phyloP scores from a whole-genome alignment of 1,140 invertebrate species.

The Heterodera carotae region DNA sequence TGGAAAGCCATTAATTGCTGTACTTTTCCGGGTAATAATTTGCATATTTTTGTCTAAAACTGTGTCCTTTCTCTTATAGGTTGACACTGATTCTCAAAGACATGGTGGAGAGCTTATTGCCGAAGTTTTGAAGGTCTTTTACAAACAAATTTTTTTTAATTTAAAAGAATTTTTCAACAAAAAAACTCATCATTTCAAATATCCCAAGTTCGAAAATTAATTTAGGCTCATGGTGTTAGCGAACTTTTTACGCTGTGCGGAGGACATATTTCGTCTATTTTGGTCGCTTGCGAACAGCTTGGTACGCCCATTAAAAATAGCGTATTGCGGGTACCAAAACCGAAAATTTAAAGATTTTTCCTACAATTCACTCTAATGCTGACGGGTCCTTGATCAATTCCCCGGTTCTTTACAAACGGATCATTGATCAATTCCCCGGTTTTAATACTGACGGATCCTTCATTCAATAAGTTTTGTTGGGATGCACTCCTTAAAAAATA shows the following conservation, averaged over 20 bases:
- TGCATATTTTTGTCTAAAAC: background rate
- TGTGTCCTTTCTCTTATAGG: constrained; percentile 58
- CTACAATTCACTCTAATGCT: no score
- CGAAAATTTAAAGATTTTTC: no score
- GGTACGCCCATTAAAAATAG: constrained; percentile 8
- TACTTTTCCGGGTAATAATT: constrained; percentile 8
- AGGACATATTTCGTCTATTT: constrained; percentile 74
- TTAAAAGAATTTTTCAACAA: no score
- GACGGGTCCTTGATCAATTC: no score
- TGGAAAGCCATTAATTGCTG: constrained; percentile 6
- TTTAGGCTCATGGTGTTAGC: constrained; percentile 70
- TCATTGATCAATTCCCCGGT: no score
- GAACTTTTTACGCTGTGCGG: constrained; percentile 73
- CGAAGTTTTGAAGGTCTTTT: constrained; percentile 69
- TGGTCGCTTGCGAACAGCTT: constrained; percentile 71
- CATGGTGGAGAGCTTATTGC: constrained; percentile 74
- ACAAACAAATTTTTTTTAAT: background rate
- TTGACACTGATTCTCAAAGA: constrained; percentile 67
- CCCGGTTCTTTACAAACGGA: no score
- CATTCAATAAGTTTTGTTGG: no score
- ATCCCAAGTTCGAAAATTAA: background rate
- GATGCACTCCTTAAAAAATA: no score
- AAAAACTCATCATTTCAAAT: no score
- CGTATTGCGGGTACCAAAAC: no score
- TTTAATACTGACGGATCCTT: no score